A percentile compares a stretch with the other conserved stretches of the same genome.
phyloP scores from a whole-genome alignment of 2,888 invertebrate genomes.

The Megastigmus dorsalis region DNA sequence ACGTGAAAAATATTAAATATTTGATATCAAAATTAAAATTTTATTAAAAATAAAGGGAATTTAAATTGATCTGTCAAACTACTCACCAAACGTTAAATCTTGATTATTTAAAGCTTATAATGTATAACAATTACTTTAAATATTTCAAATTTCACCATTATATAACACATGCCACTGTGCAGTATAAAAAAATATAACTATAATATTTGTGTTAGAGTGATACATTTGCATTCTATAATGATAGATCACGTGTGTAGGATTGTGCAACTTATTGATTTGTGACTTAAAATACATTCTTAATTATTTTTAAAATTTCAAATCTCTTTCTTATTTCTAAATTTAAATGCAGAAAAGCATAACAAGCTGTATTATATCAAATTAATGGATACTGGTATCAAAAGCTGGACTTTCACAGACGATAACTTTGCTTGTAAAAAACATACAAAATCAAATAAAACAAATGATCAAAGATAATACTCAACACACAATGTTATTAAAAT shows the following conservation, averaged over 20 bases:
- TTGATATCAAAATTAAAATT: too few relatives aligned
- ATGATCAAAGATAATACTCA: too few relatives aligned
- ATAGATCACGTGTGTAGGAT: neutral
- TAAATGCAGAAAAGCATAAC: neutral
- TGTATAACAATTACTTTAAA: too few relatives aligned
- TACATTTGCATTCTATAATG: neutral
- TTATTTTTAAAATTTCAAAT: slow-evolving; percentile 6
- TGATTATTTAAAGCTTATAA: neutral
- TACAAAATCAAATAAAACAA: too few relatives aligned
- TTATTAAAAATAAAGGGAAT: too few relatives aligned
- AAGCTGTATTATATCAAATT: too few relatives aligned
- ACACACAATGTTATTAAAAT: too few relatives aligned
- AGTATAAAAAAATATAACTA: neutral
- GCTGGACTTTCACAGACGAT: neutral
- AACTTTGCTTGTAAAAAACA: too few relatives aligned
- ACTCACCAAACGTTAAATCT: neutral
- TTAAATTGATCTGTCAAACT: too few relatives aligned
- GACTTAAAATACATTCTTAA: neutral
- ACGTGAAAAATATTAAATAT: too few relatives aligned
- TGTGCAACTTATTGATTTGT: neutral
- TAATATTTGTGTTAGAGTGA: neutral
- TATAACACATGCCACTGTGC: neutral
- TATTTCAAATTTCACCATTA: neutral
- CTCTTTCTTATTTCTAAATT: neutral
- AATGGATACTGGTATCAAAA: neutral